These are phyloP conservation scores for Drosophila baimaii DNA, from an alignment of 1,140 invertebrate genomes.

Conservation along the genomic window DNA sequence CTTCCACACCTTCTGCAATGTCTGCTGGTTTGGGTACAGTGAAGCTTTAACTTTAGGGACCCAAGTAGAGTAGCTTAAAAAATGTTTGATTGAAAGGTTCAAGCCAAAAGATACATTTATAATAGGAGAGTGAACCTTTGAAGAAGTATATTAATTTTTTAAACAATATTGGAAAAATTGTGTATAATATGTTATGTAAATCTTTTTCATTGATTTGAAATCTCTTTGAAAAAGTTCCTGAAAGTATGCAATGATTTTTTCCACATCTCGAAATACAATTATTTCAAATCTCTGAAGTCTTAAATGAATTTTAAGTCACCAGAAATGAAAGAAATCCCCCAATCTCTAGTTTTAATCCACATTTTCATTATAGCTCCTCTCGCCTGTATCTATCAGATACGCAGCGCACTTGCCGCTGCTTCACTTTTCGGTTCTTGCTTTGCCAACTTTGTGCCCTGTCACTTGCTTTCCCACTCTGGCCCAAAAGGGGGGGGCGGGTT, in stretches of 20 bases:
- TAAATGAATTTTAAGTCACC: too few species aligned
- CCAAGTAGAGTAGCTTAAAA: not conserved
- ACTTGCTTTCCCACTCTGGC: constrained; percentile 35
- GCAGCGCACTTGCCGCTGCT: constrained; percentile 58
- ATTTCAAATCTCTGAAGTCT: too few species aligned
- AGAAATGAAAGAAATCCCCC: too few species aligned
- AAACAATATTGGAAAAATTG: too few species aligned
- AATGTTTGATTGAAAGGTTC: not conserved
- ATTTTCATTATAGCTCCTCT: not conserved
- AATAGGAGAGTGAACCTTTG: too few species aligned
- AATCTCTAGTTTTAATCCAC: not conserved
- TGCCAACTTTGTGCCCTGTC: constrained; percentile 36
- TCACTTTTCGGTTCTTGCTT: constrained; percentile 45
- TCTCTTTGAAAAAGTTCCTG: not conserved
- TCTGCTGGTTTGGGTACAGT: constrained; percentile 43
- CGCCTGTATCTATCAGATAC: constrained; percentile 64
- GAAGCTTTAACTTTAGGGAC: not conserved
- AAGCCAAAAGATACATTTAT: not conserved
- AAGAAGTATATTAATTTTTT: too few species aligned
- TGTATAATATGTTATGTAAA: too few species aligned
- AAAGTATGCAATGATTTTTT: too few species aligned
- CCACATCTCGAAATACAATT: too few species aligned
- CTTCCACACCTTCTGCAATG: constrained; percentile 52
- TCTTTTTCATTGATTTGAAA: too few species aligned
- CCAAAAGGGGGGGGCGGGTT: constrained; percentile 14